These are phyloP conservation scores for Arctocebus calabarensis DNA, from an alignment of 2,797 vertebrate species.

Conservation along the genomic window DNA sequence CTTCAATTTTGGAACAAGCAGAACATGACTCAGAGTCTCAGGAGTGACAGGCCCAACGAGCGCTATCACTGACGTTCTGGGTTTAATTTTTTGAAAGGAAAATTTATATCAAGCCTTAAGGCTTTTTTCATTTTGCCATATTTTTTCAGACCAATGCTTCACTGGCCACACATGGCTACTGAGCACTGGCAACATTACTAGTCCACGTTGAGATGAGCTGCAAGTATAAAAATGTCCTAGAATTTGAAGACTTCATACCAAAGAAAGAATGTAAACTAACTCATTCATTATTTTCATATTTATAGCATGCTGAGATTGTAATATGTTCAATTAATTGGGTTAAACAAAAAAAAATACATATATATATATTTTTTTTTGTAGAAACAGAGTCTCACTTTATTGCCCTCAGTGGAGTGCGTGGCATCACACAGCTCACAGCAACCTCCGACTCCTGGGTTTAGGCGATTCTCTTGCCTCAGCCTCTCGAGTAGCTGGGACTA, in stretches of 20 bases:
- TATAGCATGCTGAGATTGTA: background rate
- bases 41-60: background rate
- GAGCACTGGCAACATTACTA: background rate
- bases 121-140: slow-evolving; percentile 35
- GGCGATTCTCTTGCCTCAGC: too few relatives aligned
- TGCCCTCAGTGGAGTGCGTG: too few relatives aligned
- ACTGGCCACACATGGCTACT: background rate
- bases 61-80: background rate
- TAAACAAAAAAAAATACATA: slow-evolving; percentile 15
- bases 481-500: too few relatives aligned
- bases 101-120: slow-evolving; percentile 23
- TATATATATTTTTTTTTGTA: too few relatives aligned
- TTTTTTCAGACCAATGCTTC: slow-evolving; percentile 17
- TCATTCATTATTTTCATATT: slow-evolving; percentile 11
- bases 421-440: too few relatives aligned
- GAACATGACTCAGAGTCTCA: slow-evolving; percentile 22
- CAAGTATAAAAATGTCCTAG: background rate
- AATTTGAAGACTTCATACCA: background rate
- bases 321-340: background rate
- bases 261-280: background rate
- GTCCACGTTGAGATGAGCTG: background rate
- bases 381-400: too few relatives aligned
- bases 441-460: too few relatives aligned
- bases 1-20: slow-evolving; percentile 34
- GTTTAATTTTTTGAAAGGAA: slow-evolving; percentile 36